phyloP scores from a whole-genome alignment of 2,797 vertebrate species.

The Mus spretus region DNA sequence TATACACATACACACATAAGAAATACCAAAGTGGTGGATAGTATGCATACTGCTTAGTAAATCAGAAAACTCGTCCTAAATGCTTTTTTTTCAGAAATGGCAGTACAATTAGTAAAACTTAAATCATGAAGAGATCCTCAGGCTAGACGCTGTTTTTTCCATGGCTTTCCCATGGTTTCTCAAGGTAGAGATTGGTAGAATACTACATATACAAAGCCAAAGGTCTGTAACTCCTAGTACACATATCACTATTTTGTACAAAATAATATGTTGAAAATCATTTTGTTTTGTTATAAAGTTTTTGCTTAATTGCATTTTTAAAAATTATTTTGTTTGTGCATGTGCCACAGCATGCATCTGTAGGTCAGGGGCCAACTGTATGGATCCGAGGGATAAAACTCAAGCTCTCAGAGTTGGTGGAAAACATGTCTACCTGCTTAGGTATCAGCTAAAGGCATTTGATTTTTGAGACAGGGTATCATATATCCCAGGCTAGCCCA shows the following conservation, averaged over 20 bases:
- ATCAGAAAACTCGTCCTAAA: background rate
- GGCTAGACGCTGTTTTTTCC: background rate
- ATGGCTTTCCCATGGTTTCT: background rate
- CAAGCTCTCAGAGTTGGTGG: background rate
- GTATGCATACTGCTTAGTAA: background rate
- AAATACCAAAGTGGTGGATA: background rate
- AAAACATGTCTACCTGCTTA: background rate
- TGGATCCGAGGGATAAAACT: background rate
- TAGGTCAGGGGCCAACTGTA: background rate
- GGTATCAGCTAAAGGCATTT: background rate
- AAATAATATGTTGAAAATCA: background rate
- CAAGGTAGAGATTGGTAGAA: conserved; percentile 9
- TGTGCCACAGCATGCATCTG: too few relatives aligned
- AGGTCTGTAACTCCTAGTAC: background rate
- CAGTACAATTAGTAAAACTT: background rate
- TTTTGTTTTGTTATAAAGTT: background rate
- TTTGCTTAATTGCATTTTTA: background rate
- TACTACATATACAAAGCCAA: background rate
- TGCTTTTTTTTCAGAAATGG: conserved; percentile 46
- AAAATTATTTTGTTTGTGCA: background rate
- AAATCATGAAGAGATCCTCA: background rate
- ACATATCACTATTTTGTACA: conserved; percentile 22
- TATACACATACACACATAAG: background rate
- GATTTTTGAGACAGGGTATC: background rate
- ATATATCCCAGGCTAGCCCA: background rate